Evolutionary conservation across 2,113 vertebrate species (phyloP), one percentile per base, ranked within the genome.

Genomic region (Fregetta grallaria): DNA sequence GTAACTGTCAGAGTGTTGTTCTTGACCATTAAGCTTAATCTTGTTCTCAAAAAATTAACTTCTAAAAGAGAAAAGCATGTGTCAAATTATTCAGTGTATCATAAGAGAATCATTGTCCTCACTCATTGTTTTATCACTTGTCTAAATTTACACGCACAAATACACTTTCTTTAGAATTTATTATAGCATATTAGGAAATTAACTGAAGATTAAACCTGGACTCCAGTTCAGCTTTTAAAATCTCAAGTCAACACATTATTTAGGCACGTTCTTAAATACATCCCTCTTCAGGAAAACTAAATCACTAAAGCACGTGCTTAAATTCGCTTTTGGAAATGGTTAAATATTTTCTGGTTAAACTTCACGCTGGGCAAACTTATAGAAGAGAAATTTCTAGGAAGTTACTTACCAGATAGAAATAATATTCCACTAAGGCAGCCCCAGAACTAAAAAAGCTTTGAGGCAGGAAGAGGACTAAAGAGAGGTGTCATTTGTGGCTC

Each of bases 1-100:
- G 34, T 40, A 86, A 47, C 34, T 84, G 8, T 84, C 29, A 63
- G 34, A 42, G 25, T 70, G 38, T 32, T 88, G 47, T 72, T 97
- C 82, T 81, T 95, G 71, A 81, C 56, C 72, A 93, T 95, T 92
- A 94, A 78, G 55, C 25, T 84, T 95, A 81, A 62, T 84, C 79
- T 52, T 92, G 32, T 71, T 82, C 44, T 72, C 52, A 71, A 83
- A 96, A 94, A 91, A 68, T 34, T 70, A 91, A 66, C 50, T 76
- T 88, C 30, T 36, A 45, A 86, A 93, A 91, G 66, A 88, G 70
- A 92, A 87, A 77, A 91, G 12, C 21, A 34, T 74, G 47, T 90
- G 50, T 91, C 77, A 81, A 65, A 92, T 90, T 86, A 81, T 42
- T 81, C 49, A 42, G 10, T 58, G 19, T 44, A 82, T 78, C 58